A percentile compares a stretch with the other conserved stretches of the same genome.
These are phyloP conservation scores for Drosophila melanogaster DNA, from an alignment of 1,140 invertebrate genomes.

Conservation along the genomic window Release_6_plus_ISO1_MT NC_004354.4:16619501-16620000, in stretches of 20 bases:
- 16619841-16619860: conserved; percentile 33
- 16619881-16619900: conserved; percentile 70
- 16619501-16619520: conserved; percentile 18
- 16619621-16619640: neutral
- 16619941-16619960: neutral
- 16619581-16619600: neutral
- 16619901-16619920: conserved; percentile 37
- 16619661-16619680: conserved; percentile 35
- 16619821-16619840: conserved; percentile 4
- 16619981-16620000: conserved; percentile 35
- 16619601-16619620: neutral
- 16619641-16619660: neutral
- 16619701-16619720: conserved; percentile 33
- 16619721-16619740: conserved; percentile 45
- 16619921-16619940: neutral
- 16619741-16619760: conserved; percentile 14
- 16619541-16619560: conserved; percentile 41
- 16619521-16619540: conserved; percentile 46
- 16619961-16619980: neutral
- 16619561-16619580: neutral
- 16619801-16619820: neutral
- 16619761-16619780: neutral
- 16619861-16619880: conserved; percentile 73
- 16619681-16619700: conserved; percentile 34
- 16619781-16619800: neutral